Evolutionary conservation across 2,888 invertebrate genomes (phyloP).

Genomic region (Plagodis dolabraria): DNA sequence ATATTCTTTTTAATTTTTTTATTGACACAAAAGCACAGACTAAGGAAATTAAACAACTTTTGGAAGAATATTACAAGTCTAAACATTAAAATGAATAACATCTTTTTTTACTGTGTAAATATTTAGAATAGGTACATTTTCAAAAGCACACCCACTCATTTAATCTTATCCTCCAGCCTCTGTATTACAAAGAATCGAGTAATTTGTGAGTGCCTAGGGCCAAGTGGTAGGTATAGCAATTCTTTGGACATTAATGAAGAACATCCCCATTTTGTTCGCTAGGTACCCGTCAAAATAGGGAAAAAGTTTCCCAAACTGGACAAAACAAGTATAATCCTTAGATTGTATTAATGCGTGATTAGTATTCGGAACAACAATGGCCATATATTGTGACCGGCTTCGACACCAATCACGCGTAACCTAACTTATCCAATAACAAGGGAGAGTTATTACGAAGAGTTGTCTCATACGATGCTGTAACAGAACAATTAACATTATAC

Average conservation of each 20-base stretch:
- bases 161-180: too few species aligned
- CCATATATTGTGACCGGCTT: constrained; percentile 72
- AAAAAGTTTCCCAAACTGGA: constrained; percentile 17
- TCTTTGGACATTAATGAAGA: neutral
- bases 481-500: neutral
- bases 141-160: too few species aligned
- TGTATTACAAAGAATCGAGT: too few species aligned
- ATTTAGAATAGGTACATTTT: too few species aligned
- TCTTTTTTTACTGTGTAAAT: too few species aligned
- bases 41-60: too few species aligned
- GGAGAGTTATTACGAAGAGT: constrained; percentile 49
- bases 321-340: constrained; percentile 31
- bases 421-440: constrained; percentile 75
- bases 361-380: constrained; percentile 69
- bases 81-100: too few species aligned
- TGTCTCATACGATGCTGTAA: neutral
- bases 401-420: constrained; percentile 74
- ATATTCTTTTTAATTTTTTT: too few species aligned
- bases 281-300: neutral
- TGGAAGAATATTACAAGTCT: too few species aligned
- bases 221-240: neutral
- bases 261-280: neutral
- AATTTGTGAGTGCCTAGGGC: too few species aligned
- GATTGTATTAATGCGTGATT: constrained; percentile 56
- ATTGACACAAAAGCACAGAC: too few species aligned